A percentile compares a stretch with the other conserved stretches of the same genome.
Evolutionary conservation across 2,797 vertebrate species (phyloP).

Genomic region (Amblyraja radiata): DNA sequence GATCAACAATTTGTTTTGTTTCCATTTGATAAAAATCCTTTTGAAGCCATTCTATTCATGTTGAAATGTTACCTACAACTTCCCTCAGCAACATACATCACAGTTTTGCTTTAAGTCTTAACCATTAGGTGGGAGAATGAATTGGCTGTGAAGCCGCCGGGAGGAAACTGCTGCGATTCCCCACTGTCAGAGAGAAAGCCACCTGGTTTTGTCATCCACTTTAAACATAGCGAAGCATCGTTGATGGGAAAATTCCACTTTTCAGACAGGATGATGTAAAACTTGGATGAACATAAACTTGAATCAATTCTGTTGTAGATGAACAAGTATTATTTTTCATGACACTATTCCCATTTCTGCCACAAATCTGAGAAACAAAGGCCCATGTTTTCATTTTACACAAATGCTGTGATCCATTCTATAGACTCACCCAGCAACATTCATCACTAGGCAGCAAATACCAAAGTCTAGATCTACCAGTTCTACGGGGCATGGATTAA

Average conservation of each 20-base stretch:
- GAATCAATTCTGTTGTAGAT: background rate
- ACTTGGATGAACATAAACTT: background rate
- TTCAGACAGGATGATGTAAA: background rate
- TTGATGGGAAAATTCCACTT: background rate
- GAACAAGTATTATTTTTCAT: background rate
- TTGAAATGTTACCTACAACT: background rate
- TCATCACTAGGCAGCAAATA: slow-evolving; percentile 24
- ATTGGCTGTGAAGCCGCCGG: background rate
- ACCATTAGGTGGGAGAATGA: background rate
- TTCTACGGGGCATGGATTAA: slow-evolving; percentile 20
- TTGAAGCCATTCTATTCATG: background rate
- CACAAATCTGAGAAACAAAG: slow-evolving; percentile 25
- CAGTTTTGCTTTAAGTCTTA: background rate
- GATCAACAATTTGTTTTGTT: background rate
- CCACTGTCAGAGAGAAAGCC: background rate
- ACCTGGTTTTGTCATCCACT: background rate
- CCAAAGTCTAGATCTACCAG: slow-evolving; percentile 13
- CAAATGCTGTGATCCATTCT: background rate
- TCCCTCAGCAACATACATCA: background rate
- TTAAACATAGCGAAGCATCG: background rate
- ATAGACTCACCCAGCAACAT: slow-evolving; percentile 32
- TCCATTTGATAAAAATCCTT: background rate
- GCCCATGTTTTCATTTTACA: slow-evolving; percentile 2
- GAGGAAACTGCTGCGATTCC: background rate
- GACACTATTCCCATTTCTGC: background rate